Conservation (phyloP, 2,888 invertebrate genomes). For the Apoda limacodes region DNA sequence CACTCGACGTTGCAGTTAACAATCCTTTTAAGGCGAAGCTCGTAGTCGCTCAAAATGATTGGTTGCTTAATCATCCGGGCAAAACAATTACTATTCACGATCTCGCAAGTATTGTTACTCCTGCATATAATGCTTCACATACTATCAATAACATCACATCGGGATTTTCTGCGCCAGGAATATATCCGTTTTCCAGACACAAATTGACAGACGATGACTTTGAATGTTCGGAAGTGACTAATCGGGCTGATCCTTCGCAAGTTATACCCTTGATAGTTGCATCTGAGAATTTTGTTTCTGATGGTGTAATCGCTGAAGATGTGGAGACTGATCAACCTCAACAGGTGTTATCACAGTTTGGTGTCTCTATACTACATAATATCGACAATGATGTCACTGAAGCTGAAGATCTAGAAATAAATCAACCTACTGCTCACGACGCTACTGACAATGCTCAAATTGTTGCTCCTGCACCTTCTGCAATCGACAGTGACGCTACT, state of each 20-base stretch:
- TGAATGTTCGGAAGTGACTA: constrained; percentile 10
- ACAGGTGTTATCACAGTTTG: too few relatives aligned
- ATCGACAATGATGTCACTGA: too few relatives aligned
- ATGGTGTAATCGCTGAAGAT: too few relatives aligned
- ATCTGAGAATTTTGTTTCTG: too few relatives aligned
- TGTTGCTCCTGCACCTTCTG: too few relatives aligned
- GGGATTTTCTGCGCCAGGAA: constrained; percentile 9
- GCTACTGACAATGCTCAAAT: too few relatives aligned
- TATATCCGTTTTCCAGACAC: constrained; percentile 11
- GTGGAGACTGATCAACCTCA: too few relatives aligned
- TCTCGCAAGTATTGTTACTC: constrained; percentile 14
- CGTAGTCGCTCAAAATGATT: constrained; percentile 15
- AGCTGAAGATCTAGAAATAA: too few relatives aligned
- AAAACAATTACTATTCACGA: constrained; percentile 16
- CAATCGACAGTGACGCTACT: too few relatives aligned
- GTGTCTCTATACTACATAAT: too few relatives aligned
- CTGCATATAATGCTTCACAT: constrained; percentile 13
- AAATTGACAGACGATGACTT: constrained; percentile 6
- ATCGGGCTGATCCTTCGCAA: constrained; percentile 4
- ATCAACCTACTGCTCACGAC: too few relatives aligned
- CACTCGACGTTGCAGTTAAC: constrained; percentile 16
- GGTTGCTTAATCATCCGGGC: constrained; percentile 14
- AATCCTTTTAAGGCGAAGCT: constrained; percentile 13
- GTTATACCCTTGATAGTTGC: too few relatives aligned
- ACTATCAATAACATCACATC: constrained; percentile 8